Evolutionary conservation across 53 echinoderm and acorn worm species (phyloP).

Genomic region (Paelopatides confundens): DNA sequence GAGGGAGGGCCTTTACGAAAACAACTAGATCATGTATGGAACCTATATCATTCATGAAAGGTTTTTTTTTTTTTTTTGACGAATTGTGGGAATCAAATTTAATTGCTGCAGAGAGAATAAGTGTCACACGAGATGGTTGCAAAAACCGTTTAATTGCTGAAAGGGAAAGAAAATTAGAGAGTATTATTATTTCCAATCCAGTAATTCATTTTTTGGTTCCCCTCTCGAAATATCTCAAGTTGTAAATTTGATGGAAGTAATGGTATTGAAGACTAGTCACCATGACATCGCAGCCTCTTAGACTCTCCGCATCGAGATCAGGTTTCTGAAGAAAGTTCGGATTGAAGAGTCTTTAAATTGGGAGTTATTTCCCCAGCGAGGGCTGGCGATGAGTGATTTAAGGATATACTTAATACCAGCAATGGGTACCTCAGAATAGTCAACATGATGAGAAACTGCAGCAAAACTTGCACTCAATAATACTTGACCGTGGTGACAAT

Average conservation of each 20-base stretch:
- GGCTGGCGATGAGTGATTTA: constrained; percentile 24
- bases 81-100: neutral
- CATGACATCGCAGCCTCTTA: neutral
- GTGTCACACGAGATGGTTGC: neutral
- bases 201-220: neutral
- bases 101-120: neutral
- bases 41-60: no score
- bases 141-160: neutral
- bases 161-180: neutral
- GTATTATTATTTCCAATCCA: neutral
- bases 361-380: constrained; percentile 47
- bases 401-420: neutral
- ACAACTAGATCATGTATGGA: no score
- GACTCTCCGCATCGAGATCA: neutral
- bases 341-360: constrained; percentile 14
- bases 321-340: constrained; percentile 10
- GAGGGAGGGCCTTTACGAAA: no score
- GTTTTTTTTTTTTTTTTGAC: no score
- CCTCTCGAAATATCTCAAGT: neutral
- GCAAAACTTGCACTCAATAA: neutral
- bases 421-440: neutral
- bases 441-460: neutral
- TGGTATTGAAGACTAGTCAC: neutral
- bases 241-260: constrained; percentile 10
- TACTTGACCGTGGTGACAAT: neutral